Base-by-base conservation (phyloP, 2,888 invertebrate genomes). In the Nomada hirtipes region DNA sequence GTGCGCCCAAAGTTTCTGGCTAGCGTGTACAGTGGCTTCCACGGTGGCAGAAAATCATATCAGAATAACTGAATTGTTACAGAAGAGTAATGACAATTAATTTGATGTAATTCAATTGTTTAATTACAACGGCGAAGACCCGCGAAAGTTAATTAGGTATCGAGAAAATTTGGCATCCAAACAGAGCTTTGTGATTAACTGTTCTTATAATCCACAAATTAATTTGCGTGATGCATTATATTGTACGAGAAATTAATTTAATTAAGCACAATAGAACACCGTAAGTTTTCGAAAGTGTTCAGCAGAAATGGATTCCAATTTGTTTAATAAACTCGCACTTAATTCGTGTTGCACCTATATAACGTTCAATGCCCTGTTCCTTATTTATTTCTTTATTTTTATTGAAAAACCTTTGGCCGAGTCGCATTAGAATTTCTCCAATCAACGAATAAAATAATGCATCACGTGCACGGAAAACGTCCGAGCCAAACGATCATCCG, bases 1-100 rank as follows among this genome's bases (percentile, higher is more conserved):
- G 78, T 80, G 75, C 81, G 73, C 73, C 72, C 74, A 60, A 88
- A 89, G 81, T 89, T 89, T 69, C 76, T 61, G 79, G 53, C 44
- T 55, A 61, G 69, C 71, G 77, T 82, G 78, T 72, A 83, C 85
- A 76, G 69, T 65, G 50, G 72, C 64, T 59, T 69, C 44, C 47
- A 64, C 26, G 13, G 61, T 68, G 50, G 70, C 29, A 53, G 59
- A 71, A 67, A 74, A 75, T 78, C 61, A 57, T 64, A 78, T 74
- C 65, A 72, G 64, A 63, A 53, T 57, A 53, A 61, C 11, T 26
- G 20, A 23, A 61, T 36, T n/a, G 13, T 2, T 53, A 18, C 26
- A 36, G 20, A 15, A 23, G 15, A 18, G 23, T 36, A 57, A 47
- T 1, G 26, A 26, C 15, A 50, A 15, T 15, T 4, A 2, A 18